Conservation (phyloP, 2,797 vertebrate species). For the Phoeniculus purpureus region DNA sequence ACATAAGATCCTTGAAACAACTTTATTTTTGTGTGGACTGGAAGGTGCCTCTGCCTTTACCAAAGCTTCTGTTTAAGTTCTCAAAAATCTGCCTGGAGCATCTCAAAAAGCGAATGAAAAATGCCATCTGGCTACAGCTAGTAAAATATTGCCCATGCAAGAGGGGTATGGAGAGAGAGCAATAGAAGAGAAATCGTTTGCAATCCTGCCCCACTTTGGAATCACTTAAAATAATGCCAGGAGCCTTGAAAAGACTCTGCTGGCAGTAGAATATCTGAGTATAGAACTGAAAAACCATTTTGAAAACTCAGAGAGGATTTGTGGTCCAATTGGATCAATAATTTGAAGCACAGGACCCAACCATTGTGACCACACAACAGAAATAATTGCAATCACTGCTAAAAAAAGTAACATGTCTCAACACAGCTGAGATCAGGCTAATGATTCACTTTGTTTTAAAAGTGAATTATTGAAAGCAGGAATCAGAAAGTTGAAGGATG, state of each 20-base stretch:
- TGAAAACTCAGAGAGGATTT: slow-evolving; percentile 53
- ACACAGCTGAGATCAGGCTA: slow-evolving; percentile 58
- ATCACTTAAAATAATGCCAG: slow-evolving; percentile 38
- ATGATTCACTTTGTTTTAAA: slow-evolving; percentile 58
- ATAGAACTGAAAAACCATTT: slow-evolving; percentile 41
- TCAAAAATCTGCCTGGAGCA: background rate
- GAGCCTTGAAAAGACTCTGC: slow-evolving; percentile 39
- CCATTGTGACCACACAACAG: slow-evolving; percentile 63
- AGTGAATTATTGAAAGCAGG: slow-evolving; percentile 50
- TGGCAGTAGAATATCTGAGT: slow-evolving; percentile 14
- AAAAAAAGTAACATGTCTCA: slow-evolving; percentile 57
- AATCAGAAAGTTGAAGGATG: slow-evolving; percentile 58
- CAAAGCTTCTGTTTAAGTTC: background rate
- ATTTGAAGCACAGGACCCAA: slow-evolving; percentile 43
- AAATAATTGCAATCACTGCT: slow-evolving; percentile 61
- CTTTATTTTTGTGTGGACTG: too few species aligned
- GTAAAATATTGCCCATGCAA: background rate
- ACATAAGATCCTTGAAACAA: background rate
- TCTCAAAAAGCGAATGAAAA: background rate
- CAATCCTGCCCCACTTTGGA: background rate
- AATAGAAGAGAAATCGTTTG: background rate
- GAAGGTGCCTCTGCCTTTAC: rapidly evolving
- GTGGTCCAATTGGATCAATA: slow-evolving; percentile 64
- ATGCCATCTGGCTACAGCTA: background rate
- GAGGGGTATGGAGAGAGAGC: background rate